Conservation (phyloP, 2,888 invertebrate genomes). For the Isotomurus palustris region DNA sequence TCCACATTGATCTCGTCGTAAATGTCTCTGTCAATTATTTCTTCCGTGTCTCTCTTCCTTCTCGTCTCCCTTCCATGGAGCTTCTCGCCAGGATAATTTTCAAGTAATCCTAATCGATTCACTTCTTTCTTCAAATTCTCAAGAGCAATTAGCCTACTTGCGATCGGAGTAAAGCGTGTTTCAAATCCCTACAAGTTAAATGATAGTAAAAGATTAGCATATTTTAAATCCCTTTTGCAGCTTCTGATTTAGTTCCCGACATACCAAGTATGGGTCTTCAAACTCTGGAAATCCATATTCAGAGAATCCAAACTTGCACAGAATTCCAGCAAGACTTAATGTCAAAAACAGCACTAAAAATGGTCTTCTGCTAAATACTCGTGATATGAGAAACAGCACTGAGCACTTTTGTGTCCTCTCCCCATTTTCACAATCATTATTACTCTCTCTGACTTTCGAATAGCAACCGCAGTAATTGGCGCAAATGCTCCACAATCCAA, state of each 20-base stretch:
- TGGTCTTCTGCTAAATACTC: constrained; percentile 36
- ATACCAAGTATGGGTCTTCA: constrained; percentile 76
- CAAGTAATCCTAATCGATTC: constrained; percentile 30
- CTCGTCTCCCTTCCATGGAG: constrained; percentile 37
- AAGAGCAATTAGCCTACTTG: constrained; percentile 35
- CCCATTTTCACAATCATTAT: no score
- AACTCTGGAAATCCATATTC: constrained; percentile 65
- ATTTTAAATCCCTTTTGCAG: background rate
- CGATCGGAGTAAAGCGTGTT: constrained; percentile 38
- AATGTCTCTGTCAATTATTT: background rate
- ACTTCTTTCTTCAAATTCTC: constrained; percentile 37
- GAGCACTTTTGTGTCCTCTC: no score
- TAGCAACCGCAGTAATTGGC: no score
- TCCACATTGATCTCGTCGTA: constrained; percentile 10
- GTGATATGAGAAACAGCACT: no score
- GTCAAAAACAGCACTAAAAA: constrained; percentile 30
- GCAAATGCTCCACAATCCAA: no score
- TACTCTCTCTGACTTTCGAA: no score
- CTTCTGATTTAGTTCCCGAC: no score
- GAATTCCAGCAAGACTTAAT: constrained; percentile 19
- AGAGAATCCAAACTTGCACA: constrained; percentile 35
- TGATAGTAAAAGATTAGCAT: background rate
- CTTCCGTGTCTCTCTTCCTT: constrained; percentile 19
- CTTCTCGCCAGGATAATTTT: constrained; percentile 44
- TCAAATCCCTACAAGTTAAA: constrained; percentile 39